Evolutionary conservation across 2,797 vertebrate species (phyloP), one percentile per base, ranked within the genome.

Genomic region (Leptatherina wallacei): DNA sequence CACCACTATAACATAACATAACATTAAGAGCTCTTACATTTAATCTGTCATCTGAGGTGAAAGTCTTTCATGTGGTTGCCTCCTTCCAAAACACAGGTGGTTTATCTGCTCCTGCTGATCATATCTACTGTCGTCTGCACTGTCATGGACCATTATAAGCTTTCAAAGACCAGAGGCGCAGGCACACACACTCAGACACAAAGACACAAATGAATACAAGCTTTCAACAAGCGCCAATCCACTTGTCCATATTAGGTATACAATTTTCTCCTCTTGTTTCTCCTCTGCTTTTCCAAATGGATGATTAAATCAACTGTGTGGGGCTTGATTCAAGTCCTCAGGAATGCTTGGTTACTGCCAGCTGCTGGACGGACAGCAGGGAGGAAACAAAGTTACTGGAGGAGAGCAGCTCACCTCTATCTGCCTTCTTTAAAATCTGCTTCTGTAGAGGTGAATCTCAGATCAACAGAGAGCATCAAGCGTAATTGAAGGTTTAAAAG

Each of bases 171-270:
- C 49, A 24, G 35, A 20, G 49, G 8, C 67, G 57, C 61, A 78
- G 72, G 77, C 70, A 71, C 64, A 32, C 85, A 61, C 44, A 4
- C 78, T 81, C 73, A 72, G 75, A 80, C 61, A 85, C 84, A 86
- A 69, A 78, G 92, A 94, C 92, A 94, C 86, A 95, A 91, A 88
- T 90, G 86, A 82, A 80, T 73, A 80, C 90, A 83, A 67, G 82
- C 86, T 71, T 83, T 88, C 81, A 84, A 95, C 87, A 94, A 94
- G 92, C 90, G 89, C 94, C 93, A 95, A 95, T 94, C 91, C 95
- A 91, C 95, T 96, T 99, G 95, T 96, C 98, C 98, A 96, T 99
- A 99, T 99, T 99, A 97, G 98, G 98, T 92, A 96, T 96, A 94
- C 96, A 95, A 96, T 94, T 95, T 95, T 95, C 94, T 93, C 92